Evolutionary conservation across 2,888 invertebrate species (phyloP), one percentile per base, ranked within the genome.

Genomic region (Tubulanus polymorphus): DNA sequence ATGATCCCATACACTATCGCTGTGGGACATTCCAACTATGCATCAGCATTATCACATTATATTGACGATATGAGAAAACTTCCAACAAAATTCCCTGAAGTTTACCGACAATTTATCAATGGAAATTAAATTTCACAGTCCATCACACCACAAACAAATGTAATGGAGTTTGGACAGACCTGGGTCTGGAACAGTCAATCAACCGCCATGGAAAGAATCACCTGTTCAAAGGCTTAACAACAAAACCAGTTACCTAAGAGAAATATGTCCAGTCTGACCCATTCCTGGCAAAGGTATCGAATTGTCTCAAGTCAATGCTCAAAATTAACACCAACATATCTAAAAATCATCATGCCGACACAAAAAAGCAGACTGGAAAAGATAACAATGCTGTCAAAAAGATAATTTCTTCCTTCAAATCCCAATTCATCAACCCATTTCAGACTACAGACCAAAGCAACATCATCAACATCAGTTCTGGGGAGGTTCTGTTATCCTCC

Each of bases 21-120:
- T 25, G 37, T 64, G n/a, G 77, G 78, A 10, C 73, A 80, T 65
- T 73, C 73, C 20, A 48, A 58, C 12, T 62, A 63, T 46, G 2
- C 57, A 15, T 65, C 63, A 48, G 65, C 63, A 23, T 52, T 37
- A 1, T 46, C 51, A n/a, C 26, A 64, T 2, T 63, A 64, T 47
- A 47, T 63, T 1, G 56, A 60, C 35, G 5, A 47, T 1, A 66
- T 64, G 63, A 3, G 23, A 12, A 30, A 48, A 30, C 52, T 62
- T 6, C 27, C 47, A 18, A 12, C 15, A 15, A 32, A 10, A 2
- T 46, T 57, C 26, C 63, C 62, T 6, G 57, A 56, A 27, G 45
- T 62, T 5, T 41, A 60, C 28, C n/a, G 5, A 46, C 5, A 41
- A 15, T 60, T 63, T 48, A 25, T 20, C 27, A 10, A 49, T 8